phyloP scores from a whole-genome alignment of 2,113 vertebrate genomes.

The Cochlearius cochlearius region DNA sequence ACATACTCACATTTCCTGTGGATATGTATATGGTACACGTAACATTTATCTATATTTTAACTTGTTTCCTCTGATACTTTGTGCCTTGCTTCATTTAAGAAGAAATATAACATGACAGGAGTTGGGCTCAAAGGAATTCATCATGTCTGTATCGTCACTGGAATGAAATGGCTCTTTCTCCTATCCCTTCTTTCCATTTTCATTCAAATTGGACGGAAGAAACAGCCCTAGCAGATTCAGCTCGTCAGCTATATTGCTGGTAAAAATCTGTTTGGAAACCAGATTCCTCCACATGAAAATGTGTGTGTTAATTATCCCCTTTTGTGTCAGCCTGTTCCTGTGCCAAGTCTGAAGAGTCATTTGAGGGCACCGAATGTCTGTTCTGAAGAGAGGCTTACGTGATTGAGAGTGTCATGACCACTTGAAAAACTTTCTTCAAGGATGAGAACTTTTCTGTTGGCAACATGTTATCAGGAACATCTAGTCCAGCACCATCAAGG shows the following conservation, averaged over 20 bases:
- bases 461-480: conserved; percentile 64
- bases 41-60: neutral
- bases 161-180: conserved; percentile 35
- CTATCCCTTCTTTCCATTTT: conserved; percentile 39
- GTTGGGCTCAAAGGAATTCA: conserved; percentile 9
- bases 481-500: conserved; percentile 55
- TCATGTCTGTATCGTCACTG: neutral
- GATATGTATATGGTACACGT: neutral
- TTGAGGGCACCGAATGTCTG: conserved; percentile 53
- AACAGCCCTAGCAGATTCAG: conserved; percentile 49
- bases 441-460: conserved; percentile 66
- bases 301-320: conserved; percentile 55
- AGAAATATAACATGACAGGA: conserved; percentile 6
- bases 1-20: neutral
- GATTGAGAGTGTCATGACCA: conserved; percentile 62
- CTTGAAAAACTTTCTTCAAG: conserved; percentile 64
- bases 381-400: conserved; percentile 31
- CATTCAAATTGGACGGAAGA: conserved; percentile 56
- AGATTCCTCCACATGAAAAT: conserved; percentile 70
- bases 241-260: conserved; percentile 59
- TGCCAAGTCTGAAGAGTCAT: conserved; percentile 66
- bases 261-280: conserved; percentile 65
- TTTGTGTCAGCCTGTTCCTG: conserved; percentile 53
- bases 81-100: neutral
- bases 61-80: neutral